Base-by-base conservation (phyloP, 1,140 invertebrate species). In the Zaprionus capensis region DNA sequence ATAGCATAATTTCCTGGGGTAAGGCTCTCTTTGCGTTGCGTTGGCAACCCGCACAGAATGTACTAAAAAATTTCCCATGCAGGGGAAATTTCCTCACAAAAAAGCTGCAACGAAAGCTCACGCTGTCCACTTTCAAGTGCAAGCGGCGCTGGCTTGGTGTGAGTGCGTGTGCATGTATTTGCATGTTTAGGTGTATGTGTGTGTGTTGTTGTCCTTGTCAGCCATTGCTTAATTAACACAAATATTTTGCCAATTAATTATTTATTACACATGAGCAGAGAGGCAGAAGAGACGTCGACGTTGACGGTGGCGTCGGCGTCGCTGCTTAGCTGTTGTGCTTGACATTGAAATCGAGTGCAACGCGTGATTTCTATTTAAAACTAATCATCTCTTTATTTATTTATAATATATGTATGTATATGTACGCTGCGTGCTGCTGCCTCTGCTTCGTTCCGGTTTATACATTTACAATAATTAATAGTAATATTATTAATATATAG, bases 361-460 rank as follows among this genome's bases (percentile, higher is more conserved):
- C 55, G 51, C 11, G 14, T 38, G 28, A 22, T 55, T 87, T 78
- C 58, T 87, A 84, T 84, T 72, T 81, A 81, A 83, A 78, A 90
- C 81, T 88, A 88, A 84, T 74, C 78, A 82, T 70, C 62, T 78
- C 76, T 67, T 74, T 84, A 80, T 81, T 87, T 88, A 88, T 90
- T 80, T 66, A 82, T 70, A 57, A 73, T 72, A 79, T 79, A 70
- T 46, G 71, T 80, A 70, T 80, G 71, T 80, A 70, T 80, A 72
- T 80, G 58, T 72, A 12, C 46, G 46, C 17, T 57, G 14, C 44
- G 31, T 53, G 26, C 55, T 36, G 53, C 51, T 66, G 55, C 53
- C 28, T 56, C 58, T 44, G 17, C 51, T 36, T 53, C 28, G 34
- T 53, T 53, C 11, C 67, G 41, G 46, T 72, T 67, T 59, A 67